Base-by-base conservation (phyloP, 2,888 invertebrate species). In the Diarsia rubi region DNA sequence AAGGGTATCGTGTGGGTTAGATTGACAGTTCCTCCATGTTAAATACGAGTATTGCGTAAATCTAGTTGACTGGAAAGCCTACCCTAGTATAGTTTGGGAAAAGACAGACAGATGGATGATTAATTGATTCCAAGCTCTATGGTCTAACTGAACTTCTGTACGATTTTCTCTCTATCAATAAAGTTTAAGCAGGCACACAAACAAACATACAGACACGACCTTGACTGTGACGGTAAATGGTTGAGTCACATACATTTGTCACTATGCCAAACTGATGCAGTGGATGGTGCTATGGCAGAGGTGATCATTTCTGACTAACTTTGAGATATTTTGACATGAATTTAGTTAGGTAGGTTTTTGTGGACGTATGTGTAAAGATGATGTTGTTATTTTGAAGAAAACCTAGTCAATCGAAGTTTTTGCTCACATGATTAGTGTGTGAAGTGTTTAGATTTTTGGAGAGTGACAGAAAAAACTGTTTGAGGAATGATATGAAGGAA, bases 241-340 rank as follows among this genome's bases (percentile, higher is more conserved):
- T 70, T 85, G 86, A 86, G 75, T 80, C 83, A 83, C n/a, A 69
- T 74, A 68, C 5, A 69, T 73, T 75, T 83, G 83, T 79, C 79
- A 78, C 75, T 78, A 78, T 78, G 86, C 85, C 87, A 77, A 78
- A 69, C 92, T 91, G 90, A 83, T 91, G 92, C 91, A 87, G 37
- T 57, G 86, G 90, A 90, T 75, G 91, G 82, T 66, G 74, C 75
- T 89, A 91, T 90, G 84, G 82, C 16, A n/a, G 11, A 81, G 11
- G 64, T 82, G 54, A 44, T 47, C 0, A 81, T 72, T 73, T 66
- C 5, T 45, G n/a, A 60, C 19, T 19, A 24, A 24, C 0, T 45
- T 16, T 2, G 6, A 3, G 3, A 54, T 47, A 12, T 63, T 19
- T 71, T 8, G 0, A 37, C 14, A n/a, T 27, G 14, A n/a, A 47